Percentiles rank a stretch among this genome's conserved stretches.
These are phyloP conservation scores for Eufriesea mexicana DNA, from an alignment of 1,140 invertebrate species.

Conservation along the genomic window DNA sequence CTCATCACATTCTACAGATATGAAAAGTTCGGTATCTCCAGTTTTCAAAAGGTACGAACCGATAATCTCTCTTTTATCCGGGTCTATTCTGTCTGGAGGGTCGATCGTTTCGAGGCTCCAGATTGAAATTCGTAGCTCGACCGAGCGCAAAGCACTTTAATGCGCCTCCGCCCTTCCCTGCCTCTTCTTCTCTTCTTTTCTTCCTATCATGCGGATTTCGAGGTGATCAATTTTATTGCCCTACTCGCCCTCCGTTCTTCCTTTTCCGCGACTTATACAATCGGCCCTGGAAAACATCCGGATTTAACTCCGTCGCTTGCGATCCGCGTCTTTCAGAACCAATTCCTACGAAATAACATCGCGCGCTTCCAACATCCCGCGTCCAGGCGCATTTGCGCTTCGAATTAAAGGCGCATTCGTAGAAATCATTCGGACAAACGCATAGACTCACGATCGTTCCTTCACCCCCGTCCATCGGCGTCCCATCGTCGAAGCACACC, in stretches of 20 bases:
- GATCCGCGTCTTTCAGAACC: not conserved
- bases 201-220: conserved; percentile 58
- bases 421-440: no score
- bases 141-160: conserved; percentile 67
- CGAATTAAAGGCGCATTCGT: no score
- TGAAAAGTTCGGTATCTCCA: conserved; percentile 45
- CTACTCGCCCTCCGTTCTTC: conserved; percentile 25
- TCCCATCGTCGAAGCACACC: no score
- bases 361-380: no score
- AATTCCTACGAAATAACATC: conserved; percentile 25
- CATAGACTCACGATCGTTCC: no score
- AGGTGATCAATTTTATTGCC: conserved; percentile 56
- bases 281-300: conserved; percentile 44
- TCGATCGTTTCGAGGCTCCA: conserved; percentile 55
- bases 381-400: no score
- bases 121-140: conserved; percentile 71
- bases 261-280: conserved; percentile 45
- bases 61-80: conserved; percentile 55
- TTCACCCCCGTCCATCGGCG: no score
- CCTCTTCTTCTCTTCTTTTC: conserved; percentile 61
- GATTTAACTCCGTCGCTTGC: conserved; percentile 2
- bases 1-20: conserved; percentile 21
- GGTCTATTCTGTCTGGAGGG: conserved; percentile 47
- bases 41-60: conserved; percentile 53
- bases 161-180: conserved; percentile 23